Evolutionary conservation across 2,888 invertebrate genomes (phyloP).

Genomic region (Papilio demoleus): DNA sequence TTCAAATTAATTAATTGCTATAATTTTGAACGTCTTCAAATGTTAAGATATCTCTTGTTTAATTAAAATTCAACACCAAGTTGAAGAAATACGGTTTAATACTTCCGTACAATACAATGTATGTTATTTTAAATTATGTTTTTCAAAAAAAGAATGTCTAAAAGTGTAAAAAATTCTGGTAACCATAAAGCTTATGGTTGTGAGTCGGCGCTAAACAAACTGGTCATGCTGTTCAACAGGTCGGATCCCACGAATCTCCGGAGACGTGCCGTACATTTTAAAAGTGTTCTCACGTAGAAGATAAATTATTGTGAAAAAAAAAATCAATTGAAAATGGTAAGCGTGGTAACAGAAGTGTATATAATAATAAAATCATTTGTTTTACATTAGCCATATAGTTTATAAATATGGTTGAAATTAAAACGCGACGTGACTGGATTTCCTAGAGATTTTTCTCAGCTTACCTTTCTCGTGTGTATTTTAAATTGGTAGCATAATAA

Average conservation of each 20-base stretch:
- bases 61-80: too few relatives aligned
- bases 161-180: slow-evolving; percentile 1
- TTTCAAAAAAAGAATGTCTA: too few relatives aligned
- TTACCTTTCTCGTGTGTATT: neutral
- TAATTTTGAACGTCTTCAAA: neutral
- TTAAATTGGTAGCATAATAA: neutral
- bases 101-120: too few relatives aligned
- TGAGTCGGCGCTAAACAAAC: slow-evolving; percentile 26
- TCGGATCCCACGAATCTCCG: neutral
- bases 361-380: neutral
- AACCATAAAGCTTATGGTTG: slow-evolving; percentile 10
- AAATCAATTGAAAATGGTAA: neutral
- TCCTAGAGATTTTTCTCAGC: neutral
- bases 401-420: neutral
- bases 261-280: slow-evolving; percentile 27
- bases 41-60: too few relatives aligned
- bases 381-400: neutral
- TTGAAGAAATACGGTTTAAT: too few relatives aligned
- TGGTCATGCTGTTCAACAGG: slow-evolving; percentile 18
- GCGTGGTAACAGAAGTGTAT: neutral
- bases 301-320: slow-evolving; percentile 1
- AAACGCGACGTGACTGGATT: neutral
- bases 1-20: neutral
- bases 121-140: too few relatives aligned
- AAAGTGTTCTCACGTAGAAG: neutral